Conservation (phyloP, 2,113 vertebrate species). For the Cynoglossus semilaevis region DNA sequence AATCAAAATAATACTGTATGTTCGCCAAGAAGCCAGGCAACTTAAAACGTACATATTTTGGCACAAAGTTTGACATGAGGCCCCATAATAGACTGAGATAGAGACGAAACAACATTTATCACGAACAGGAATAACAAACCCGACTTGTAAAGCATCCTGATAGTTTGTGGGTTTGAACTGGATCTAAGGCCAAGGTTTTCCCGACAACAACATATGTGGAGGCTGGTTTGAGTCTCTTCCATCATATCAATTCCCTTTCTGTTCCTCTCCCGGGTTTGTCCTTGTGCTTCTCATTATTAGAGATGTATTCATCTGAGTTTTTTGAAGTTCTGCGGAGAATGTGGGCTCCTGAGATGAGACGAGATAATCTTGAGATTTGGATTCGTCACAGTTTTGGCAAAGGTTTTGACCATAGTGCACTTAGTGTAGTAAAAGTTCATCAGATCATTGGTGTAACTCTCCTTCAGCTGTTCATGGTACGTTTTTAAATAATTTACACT, state of each 20-base stretch:
- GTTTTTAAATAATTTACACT: no score
- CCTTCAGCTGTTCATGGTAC: neutral
- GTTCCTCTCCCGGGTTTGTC: slow-evolving; percentile 4
- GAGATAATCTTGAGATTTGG: slow-evolving; percentile 14
- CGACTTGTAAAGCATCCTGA: slow-evolving; percentile 47
- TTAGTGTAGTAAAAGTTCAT: slow-evolving; percentile 4
- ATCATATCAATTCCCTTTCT: slow-evolving; percentile 1
- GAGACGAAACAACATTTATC: slow-evolving; percentile 35
- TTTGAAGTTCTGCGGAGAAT: slow-evolving; percentile 4
- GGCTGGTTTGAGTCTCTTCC: slow-evolving; percentile 24
- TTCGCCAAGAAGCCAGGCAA: slow-evolving; percentile 30
- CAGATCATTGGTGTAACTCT: neutral
- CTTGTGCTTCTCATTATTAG: slow-evolving; percentile 7
- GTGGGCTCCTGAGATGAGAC: slow-evolving; percentile 21
- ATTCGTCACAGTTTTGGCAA: neutral
- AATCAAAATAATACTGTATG: slow-evolving; percentile 16
- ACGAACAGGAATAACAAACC: slow-evolving; percentile 28
- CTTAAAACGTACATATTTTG: slow-evolving; percentile 23
- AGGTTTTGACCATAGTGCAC: neutral
- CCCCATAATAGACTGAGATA: slow-evolving; percentile 17
- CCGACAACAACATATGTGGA: slow-evolving; percentile 30
- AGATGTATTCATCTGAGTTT: neutral
- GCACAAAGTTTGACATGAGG: slow-evolving; percentile 24
- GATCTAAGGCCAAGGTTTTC: slow-evolving; percentile 45
- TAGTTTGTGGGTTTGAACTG: slow-evolving; percentile 52